Conservation (phyloP, 64 coral and sea anemone species). For the Actinia equina region DNA sequence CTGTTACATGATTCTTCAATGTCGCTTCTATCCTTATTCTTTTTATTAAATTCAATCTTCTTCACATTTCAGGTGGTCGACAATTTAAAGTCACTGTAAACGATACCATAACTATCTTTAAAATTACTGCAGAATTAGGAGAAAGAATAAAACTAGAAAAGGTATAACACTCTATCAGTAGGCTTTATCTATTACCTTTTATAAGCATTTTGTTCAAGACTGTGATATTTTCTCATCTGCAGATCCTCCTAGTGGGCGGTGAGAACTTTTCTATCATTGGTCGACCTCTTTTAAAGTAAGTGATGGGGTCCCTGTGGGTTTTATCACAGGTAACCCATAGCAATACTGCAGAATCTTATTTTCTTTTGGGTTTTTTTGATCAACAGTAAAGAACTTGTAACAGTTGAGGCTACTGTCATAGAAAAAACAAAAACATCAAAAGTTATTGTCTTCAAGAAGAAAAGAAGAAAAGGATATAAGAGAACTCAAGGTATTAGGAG, state of each 20-base stretch:
- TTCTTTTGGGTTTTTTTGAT: background rate
- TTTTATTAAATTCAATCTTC: background rate
- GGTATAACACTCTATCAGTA: slow-evolving; percentile 10
- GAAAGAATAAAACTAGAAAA: slow-evolving; percentile 92
- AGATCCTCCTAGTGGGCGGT: slow-evolving; percentile 87
- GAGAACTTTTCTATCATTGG: slow-evolving; percentile 93
- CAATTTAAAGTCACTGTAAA: slow-evolving; percentile 90
- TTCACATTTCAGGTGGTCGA: slow-evolving; percentile 61
- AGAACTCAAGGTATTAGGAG: slow-evolving; percentile 64
- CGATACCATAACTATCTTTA: slow-evolving; percentile 85
- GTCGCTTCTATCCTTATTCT: background rate
- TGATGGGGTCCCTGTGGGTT: background rate
- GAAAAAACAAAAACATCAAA: slow-evolving; percentile 92
- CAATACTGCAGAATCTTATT: too few relatives aligned
- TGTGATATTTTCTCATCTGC: background rate
- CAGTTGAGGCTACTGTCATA: slow-evolving; percentile 76
- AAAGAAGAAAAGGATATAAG: slow-evolving; percentile 95
- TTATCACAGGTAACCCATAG: background rate
- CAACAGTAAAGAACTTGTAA: slow-evolving; percentile 64
- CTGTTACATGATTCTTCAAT: too few relatives aligned
- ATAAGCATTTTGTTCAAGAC: background rate
- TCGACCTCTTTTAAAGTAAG: slow-evolving; percentile 83
- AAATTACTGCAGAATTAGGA: slow-evolving; percentile 84
- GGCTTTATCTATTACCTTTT: background rate
- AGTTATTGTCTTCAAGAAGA: slow-evolving; percentile 94